Base-by-base conservation (phyloP, 2,888 invertebrate genomes). In the Plebejus anna region DNA sequence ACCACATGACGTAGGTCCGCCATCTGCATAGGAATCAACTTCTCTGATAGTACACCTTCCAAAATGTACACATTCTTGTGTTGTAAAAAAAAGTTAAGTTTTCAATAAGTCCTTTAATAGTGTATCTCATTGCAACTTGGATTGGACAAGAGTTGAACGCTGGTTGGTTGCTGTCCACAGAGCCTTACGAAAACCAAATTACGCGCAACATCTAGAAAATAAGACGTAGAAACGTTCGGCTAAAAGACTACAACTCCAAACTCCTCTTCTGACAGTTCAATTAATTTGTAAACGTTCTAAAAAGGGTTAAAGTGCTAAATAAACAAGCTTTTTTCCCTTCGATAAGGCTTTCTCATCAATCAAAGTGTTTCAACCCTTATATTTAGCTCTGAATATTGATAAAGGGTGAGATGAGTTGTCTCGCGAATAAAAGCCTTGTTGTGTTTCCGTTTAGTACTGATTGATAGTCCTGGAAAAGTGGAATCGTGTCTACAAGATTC, bases 361-460 rank as follows among this genome's bases (percentile, higher is more conserved):
- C 73, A 73, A 22, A 73, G 51, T 51, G 51, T 51, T 73, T 55
- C 51, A 73, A 73, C 73, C 55, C 73, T 47, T 22, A 51, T 72
- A 42, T 72, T 42, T 72, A 32, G 13, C 28, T n/a, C 55, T 55
- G 73, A 73, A 73, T 73, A 73, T 73, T 73, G 73, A 73, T 73
- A 51, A 5, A 73, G 55, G 55, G 73, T 72, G 72, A 66, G 66
- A 42, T 72, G 71, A 72, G 47, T 51, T 55, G 73, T 73, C 73
- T 51, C 55, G 55, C 28, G 28, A 51, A 73, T 73, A 73, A 73
- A 73, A 73, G 73, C 73, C 51, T 73, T 73, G 55, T 55, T 55
- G 73, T 73, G 55, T 73, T 47, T 13, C 32, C 13, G 73, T 73
- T 55, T 51, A 73, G 51, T 73, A 13, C 32, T 73, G 73, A 66